phyloP scores from a whole-genome alignment of 2,113 vertebrate genomes.

The Scortum barcoo region DNA sequence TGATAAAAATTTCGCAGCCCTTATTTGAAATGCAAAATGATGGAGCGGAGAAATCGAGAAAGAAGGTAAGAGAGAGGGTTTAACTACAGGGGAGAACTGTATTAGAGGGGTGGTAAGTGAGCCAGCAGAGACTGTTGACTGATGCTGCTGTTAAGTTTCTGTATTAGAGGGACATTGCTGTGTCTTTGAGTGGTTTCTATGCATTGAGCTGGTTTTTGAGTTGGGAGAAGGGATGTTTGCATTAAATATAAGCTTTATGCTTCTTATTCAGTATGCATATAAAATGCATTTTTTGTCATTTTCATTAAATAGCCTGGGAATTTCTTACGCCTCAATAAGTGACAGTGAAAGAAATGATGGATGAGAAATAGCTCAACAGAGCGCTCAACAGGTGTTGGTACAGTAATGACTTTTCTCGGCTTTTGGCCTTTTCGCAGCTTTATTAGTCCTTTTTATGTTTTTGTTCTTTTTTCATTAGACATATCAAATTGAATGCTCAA shows the following conservation, averaged over 20 bases:
- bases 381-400: background rate
- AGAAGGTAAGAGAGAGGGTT: background rate
- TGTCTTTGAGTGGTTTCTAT: background rate
- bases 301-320: background rate
- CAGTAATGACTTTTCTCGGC: background rate
- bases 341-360: conserved; percentile 1
- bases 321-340: background rate
- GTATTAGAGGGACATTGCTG: background rate
- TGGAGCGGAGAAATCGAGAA: background rate
- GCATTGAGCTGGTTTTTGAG: too few species aligned
- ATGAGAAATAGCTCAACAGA: conserved; percentile 10
- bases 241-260: too few species aligned
- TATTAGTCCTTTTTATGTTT: background rate
- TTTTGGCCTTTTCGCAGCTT: background rate
- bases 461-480: background rate
- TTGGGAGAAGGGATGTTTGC: background rate
- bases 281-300: background rate
- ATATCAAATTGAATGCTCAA: conserved; percentile 11
- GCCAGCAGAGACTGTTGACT: background rate
- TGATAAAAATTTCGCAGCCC: background rate
- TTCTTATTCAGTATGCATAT: background rate
- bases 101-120: background rate
- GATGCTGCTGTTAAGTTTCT: background rate
- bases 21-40: background rate
- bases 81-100: background rate